Base-by-base conservation (phyloP, 1,140 invertebrate species). In the Listronotus oregonensis region DNA sequence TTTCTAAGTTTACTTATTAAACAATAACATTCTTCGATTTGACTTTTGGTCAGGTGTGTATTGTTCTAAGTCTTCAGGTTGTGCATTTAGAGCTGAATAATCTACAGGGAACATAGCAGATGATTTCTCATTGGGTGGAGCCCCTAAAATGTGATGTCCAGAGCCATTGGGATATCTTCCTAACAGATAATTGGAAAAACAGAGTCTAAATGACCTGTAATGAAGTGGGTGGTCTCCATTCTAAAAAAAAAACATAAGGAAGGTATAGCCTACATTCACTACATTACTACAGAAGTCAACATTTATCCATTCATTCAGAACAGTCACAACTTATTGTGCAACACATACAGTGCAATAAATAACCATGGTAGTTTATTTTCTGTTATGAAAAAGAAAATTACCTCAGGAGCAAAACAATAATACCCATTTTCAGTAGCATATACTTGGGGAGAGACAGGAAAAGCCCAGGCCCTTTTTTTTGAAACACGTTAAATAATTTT, bases 161-260 rank as follows among this genome's bases (percentile, higher is more conserved):
- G 87, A 87, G 18, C 89, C 89, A 71, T 90, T 89, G 4, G 88
- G 88, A 68, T 86, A 85, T 64, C 86, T 84, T 0, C 86, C 88
- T 70, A 89, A 82, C 40, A 90, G 78, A 80, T 88, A 90, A 73
- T 90, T 90, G 15, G 86, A 84, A 76, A 89, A 90, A 75, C 86
- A 87, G 50, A 89, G 81, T 42, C 86, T 84, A 79, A 85, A 90
- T 1, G 85, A 82, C 9, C 81, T 77, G 78, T 85, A 89, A 66
- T 82, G 83, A 39, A 90, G 77, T 40, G 82, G 83, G 70, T 86
- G 80, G 69, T 87, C 87, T 52, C 85, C 86, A 72, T 88, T 89
- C 89, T 90, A 78, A 49, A 83, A 66, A n/a, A 60, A 44, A 63
- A n/a, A n/a, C 15, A 42, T 43, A 15, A 47, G 2, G 37, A 32